Evolutionary conservation across 2,797 vertebrate genomes (phyloP), one percentile per base, ranked within the genome.

Genomic region (Sylvilagus floridanus): DNA sequence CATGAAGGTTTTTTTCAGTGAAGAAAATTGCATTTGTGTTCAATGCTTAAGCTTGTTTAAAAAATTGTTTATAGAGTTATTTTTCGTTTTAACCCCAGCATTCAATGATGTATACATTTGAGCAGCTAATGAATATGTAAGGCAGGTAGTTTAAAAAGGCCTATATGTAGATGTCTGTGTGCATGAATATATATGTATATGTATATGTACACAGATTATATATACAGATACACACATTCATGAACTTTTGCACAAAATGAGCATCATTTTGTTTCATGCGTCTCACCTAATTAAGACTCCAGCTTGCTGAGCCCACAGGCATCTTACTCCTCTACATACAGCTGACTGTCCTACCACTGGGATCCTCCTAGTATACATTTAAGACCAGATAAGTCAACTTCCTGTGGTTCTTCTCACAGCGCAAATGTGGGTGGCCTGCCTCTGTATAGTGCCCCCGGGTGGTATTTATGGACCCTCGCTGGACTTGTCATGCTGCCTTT

Each of bases 401-500:
- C 42, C 42, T 14, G 7, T 69, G 68, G 26, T 4, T 42, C 68
- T 62, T 68, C 71, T 62, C 19, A 52, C 4, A 4, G 14, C 21
- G 72, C 7, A 47, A 32, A 26, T 54, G 42, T 91, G 83, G 91
- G 92, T 86, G 88, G 47, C 28, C 93, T 84, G 52, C 65, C 37
- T 90, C 62, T 79, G 73, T 60, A 17, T 30, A 14, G 69, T 78
- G 35, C 5, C 90, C 77, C 82, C 35, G n/a, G 85, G 66, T 68
- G 73, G 65, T 73, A 82, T 76, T 22, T 57, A 68, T 42, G 37
- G 52, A 63, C 42, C 8, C 0, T 11, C 32, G 26, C 12, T 50
- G 52, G 54, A 47, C 30, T 52, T 71, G 50, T 63, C 14, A 32
- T 30, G 63, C 65, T 71, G 54, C 17, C 65, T 93, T 52, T 93